phyloP scores from a whole-genome alignment of 92 coral and sea anemone genomes.

The Epizoanthus fatuus region DNA sequence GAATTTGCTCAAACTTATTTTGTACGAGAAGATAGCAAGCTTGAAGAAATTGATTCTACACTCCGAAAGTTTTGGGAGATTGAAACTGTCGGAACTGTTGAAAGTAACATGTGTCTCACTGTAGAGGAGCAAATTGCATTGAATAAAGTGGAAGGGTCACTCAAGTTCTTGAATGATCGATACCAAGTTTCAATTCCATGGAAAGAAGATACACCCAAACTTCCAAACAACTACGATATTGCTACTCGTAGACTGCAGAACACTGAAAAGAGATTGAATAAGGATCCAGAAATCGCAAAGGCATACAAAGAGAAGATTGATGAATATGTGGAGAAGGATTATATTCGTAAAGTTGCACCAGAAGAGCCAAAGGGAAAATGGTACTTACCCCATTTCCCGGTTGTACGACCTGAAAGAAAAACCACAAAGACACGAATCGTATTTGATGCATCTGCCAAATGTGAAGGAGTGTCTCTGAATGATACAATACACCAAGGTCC shows the following conservation, averaged over 20 bases:
- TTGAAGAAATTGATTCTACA: conserved; percentile 16
- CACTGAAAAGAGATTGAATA: conserved; percentile 37
- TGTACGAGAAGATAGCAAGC: background rate
- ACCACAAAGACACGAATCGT: conserved; percentile 69
- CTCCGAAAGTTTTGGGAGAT: conserved; percentile 47
- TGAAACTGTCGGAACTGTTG: conserved; percentile 29
- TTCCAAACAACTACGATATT: conserved; percentile 38
- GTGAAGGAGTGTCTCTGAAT: conserved; percentile 54
- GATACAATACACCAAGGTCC: conserved; percentile 66
- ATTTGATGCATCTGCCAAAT: conserved; percentile 68
- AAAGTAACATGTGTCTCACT: conserved; percentile 15
- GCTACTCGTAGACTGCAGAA: conserved; percentile 33
- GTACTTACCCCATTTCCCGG: conserved; percentile 75
- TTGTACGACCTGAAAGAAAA: conserved; percentile 58
- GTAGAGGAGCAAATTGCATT: conserved; percentile 24
- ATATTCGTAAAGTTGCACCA: conserved; percentile 32
- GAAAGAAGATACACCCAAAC: conserved; percentile 10
- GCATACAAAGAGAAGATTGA: conserved; percentile 18
- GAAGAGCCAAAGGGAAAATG: conserved; percentile 28
- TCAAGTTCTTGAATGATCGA: conserved; percentile 5
- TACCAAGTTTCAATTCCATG: conserved; percentile 48
- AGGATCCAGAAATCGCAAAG: conserved; percentile 29
- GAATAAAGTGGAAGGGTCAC: too few species aligned
- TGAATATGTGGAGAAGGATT: conserved; percentile 30
- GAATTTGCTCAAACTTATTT: conserved; percentile 28